phyloP scores from a whole-genome alignment of 2,888 invertebrate species.

The Netelia fuscicornis region DNA sequence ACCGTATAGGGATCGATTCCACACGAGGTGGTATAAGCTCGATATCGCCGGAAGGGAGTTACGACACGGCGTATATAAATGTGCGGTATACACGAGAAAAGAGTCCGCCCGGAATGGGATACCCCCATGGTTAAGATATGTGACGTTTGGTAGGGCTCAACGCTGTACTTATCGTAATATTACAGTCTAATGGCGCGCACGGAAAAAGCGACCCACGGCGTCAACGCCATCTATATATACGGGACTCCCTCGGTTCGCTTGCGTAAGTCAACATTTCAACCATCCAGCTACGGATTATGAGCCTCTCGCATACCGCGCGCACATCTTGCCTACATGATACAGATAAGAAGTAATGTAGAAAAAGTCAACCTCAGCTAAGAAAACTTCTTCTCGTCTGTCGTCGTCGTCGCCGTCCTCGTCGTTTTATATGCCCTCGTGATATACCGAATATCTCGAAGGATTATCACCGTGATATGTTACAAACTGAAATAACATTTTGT shows the following conservation, averaged over 20 bases:
- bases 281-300: conserved; percentile 34
- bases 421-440: conserved; percentile 7
- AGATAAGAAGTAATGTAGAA: conserved; percentile 46
- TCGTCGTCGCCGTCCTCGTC: conserved; percentile 11
- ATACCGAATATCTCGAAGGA: conserved; percentile 3
- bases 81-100: conserved; percentile 1
- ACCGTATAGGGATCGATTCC: no score
- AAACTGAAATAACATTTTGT: conserved; percentile 37
- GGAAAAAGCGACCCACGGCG: conserved; percentile 29
- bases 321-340: conserved; percentile 5
- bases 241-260: conserved; percentile 24
- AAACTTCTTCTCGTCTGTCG: background rate
- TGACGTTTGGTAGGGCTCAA: conserved; percentile 44
- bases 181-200: conserved; percentile 59
- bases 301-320: conserved; percentile 31
- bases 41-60: conserved; percentile 36
- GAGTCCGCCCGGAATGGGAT: conserved; percentile 14
- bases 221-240: background rate
- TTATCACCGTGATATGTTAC: conserved; percentile 8
- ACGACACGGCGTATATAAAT: conserved; percentile 15
- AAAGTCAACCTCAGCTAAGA: conserved; percentile 46
- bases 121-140: conserved; percentile 51
- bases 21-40: background rate
- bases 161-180: conserved; percentile 58
- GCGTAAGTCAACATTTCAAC: conserved; percentile 39